phyloP scores from a whole-genome alignment of 2,888 invertebrate genomes.

The Pantelozetes paolii region DNA sequence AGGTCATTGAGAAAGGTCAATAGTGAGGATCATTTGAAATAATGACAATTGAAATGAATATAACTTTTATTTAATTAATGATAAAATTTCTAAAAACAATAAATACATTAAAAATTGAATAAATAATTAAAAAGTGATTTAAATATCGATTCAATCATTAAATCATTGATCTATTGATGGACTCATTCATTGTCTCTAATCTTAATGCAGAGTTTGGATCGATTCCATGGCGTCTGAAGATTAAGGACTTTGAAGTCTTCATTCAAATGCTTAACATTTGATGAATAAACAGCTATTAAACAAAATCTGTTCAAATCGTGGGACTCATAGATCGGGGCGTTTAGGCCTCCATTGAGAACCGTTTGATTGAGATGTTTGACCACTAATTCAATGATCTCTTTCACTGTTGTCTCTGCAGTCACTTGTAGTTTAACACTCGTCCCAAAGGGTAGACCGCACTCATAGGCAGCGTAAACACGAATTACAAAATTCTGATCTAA shows the following conservation, averaged over 20 bases:
- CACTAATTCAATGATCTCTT: constrained; percentile 91
- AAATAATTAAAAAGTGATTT: not conserved
- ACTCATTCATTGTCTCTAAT: constrained; percentile 1
- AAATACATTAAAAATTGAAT: not conserved
- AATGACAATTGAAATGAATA: too few relatives aligned
- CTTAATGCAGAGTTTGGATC: constrained; percentile 36
- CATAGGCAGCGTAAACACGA: constrained; percentile 92
- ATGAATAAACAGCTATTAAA: constrained; percentile 90
- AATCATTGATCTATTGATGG: not conserved
- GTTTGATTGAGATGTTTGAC: constrained; percentile 94
- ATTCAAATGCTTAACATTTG: constrained; percentile 82
- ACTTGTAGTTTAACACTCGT: constrained; percentile 91
- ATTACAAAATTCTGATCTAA: constrained; percentile 53
- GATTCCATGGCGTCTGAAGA: constrained; percentile 85
- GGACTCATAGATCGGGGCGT: constrained; percentile 71
- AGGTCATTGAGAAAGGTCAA: too few relatives aligned
- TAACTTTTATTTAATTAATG: too few relatives aligned
- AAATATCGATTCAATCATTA: too few relatives aligned
- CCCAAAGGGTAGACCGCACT: constrained; percentile 85
- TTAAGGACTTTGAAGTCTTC: constrained; percentile 91
- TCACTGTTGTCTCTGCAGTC: constrained; percentile 82
- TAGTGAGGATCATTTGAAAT: too few relatives aligned
- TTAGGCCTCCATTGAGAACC: constrained; percentile 72
- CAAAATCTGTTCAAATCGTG: constrained; percentile 81
- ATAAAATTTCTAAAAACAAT: not conserved